Percentiles rank a stretch among this genome's conserved stretches.
Conservation (phyloP, 35 echinoderm and acorn worm species). For the Diadema setosum region DNA sequence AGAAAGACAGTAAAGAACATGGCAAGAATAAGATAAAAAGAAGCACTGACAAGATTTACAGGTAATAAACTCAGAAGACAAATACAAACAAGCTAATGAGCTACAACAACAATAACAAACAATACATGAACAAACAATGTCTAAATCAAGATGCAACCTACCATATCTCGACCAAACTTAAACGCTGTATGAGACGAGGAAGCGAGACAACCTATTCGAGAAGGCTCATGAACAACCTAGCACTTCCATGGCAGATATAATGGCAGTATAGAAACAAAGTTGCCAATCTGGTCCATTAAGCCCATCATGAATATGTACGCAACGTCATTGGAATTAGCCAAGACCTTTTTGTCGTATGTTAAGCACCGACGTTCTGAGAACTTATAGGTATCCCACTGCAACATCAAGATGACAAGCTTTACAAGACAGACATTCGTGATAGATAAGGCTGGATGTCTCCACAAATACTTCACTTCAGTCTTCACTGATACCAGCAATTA, state of each 20-base stretch:
- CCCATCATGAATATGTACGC: constrained; percentile 19
- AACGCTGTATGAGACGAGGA: constrained; percentile 49
- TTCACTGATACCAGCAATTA: not conserved
- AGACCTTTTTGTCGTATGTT: constrained; percentile 42
- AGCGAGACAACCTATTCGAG: constrained; percentile 30
- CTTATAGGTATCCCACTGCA: constrained; percentile 50
- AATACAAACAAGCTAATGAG: no score
- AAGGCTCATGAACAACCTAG: constrained; percentile 1
- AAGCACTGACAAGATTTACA: no score
- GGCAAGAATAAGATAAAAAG: no score
- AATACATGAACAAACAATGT: no score
- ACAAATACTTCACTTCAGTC: not conserved
- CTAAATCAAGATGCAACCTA: constrained; percentile 17
- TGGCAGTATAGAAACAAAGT: not conserved
- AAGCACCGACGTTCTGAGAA: constrained; percentile 19
- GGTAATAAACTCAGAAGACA: no score
- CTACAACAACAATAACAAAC: no score
- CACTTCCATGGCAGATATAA: not conserved
- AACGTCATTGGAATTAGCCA: constrained; percentile 31
- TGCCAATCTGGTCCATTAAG: constrained; percentile 4
- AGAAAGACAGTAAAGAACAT: no score
- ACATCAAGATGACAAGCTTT: not conserved
- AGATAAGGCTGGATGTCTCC: not conserved
- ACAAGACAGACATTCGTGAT: not conserved
- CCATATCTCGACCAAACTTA: constrained; percentile 9